These are phyloP conservation scores for Mesitornis unicolor DNA, from an alignment of 2,113 vertebrate genomes.

Conservation along the genomic window DNA sequence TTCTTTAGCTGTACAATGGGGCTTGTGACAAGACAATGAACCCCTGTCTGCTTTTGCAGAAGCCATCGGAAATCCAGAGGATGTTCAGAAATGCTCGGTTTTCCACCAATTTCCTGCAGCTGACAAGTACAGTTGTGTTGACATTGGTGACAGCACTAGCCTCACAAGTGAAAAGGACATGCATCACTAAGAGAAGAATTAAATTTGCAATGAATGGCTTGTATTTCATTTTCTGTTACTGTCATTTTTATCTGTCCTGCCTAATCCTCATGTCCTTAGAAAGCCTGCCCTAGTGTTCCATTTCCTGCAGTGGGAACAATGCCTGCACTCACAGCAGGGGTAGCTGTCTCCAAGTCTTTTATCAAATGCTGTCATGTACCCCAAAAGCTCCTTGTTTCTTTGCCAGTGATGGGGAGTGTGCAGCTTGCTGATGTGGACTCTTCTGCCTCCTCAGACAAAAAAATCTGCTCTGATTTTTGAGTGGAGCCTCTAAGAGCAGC, in stretches of 20 bases:
- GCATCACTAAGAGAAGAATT: neutral
- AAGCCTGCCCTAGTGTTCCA: conserved; percentile 12
- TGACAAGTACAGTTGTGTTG: neutral
- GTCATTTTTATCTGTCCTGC: neutral
- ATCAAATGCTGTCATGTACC: neutral
- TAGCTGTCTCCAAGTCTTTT: neutral
- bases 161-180: neutral
- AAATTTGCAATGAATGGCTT: neutral
- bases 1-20: neutral
- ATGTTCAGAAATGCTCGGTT: neutral
- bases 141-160: neutral
- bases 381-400: neutral
- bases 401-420: neutral
- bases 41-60: neutral
- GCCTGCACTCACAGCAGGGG: neutral
- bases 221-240: neutral
- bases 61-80: neutral
- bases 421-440: neutral
- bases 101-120: neutral
- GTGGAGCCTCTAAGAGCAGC: neutral
- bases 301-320: neutral
- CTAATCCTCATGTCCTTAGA: neutral
- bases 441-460: neutral
- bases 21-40: neutral
- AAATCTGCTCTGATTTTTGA: neutral